Base-by-base conservation (phyloP, 1,140 invertebrate genomes). In the Zaprionus kolodkinae region DNA sequence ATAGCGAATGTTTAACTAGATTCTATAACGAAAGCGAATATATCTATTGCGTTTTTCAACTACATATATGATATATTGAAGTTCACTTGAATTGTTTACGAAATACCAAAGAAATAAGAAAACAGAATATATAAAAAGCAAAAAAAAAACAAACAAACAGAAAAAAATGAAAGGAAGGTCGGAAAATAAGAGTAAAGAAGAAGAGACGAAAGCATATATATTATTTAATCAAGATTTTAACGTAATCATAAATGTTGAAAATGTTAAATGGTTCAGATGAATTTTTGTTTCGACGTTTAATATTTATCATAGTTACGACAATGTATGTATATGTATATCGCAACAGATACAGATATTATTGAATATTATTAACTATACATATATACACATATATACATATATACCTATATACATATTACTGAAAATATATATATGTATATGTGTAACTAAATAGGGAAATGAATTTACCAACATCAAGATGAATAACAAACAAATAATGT, bases 281-380 rank as follows among this genome's bases (percentile, higher is more conserved):
- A 76, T 69, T 83, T 77, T 61, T 65, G 65, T 78, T 78, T 82
- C 87, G 76, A 74, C 67, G 83, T 86, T 86, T 82, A 79, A 70
- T 71, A 70, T 75, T 70, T 79, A 81, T 81, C 79, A 76, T 77
- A 88, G 84, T 83, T 88, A 88, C 83, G 80, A 87, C 72, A 88
- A 80, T 87, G 80, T 88, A 87, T 83, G 86, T 80, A 87, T 88
- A 83, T 88, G 84, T 87, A 83, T 87, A 84, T 88, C 83, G 79
- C 67, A 88, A 74, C 78, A 78, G 82, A 83, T 69, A 48, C 10
- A 54, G 38, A 82, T 45, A 45, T 66, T 70, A 74, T 77, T 79
- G 65, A 73, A 79, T 77, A 86, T 86, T 65, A 85, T 81, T 75
- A 78, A 70, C 56, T 38, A 64, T 68, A 48, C 65, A 62, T 79